Evolutionary conservation across 1,140 invertebrate genomes (phyloP).

Genomic region (Macrobrachium nipponense): DNA sequence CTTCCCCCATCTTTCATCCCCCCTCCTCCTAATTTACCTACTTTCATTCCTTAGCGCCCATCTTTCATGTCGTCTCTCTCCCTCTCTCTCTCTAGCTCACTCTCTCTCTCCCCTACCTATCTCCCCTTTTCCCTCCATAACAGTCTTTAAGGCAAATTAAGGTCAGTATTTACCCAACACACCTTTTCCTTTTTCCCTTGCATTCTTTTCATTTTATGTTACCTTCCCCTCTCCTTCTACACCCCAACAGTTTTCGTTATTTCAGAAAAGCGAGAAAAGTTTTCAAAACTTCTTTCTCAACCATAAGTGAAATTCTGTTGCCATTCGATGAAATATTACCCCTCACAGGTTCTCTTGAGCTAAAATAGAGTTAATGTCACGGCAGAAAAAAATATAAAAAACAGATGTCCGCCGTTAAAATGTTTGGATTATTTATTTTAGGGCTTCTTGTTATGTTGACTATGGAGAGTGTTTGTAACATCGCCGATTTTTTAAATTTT

Average conservation of each 20-base stretch:
- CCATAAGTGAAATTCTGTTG: neutral
- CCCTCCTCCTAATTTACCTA: neutral
- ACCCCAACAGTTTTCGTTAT: neutral
- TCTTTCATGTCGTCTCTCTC: too few species aligned
- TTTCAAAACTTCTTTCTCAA: conserved; percentile 6
- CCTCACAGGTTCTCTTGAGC: too few species aligned
- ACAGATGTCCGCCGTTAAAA: too few species aligned
- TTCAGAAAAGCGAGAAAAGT: too few species aligned
- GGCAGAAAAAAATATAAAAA: too few species aligned
- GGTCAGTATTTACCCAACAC: neutral
- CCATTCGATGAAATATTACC: neutral
- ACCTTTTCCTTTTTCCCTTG: neutral
- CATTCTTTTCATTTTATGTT: conserved; percentile 8
- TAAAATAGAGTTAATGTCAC: too few species aligned
- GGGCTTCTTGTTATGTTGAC: too few species aligned
- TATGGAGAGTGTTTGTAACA: too few species aligned
- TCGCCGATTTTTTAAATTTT: too few species aligned
- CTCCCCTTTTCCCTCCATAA: neutral
- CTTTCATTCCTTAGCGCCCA: neutral
- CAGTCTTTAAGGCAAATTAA: neutral
- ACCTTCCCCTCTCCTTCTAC: neutral
- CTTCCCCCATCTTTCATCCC: neutral
- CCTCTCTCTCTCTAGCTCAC: neutral
- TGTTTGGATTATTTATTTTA: too few species aligned
- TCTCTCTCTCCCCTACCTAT: neutral